phyloP scores from a whole-genome alignment of 2,113 vertebrate genomes.

The Eubucco bourcierii region DNA sequence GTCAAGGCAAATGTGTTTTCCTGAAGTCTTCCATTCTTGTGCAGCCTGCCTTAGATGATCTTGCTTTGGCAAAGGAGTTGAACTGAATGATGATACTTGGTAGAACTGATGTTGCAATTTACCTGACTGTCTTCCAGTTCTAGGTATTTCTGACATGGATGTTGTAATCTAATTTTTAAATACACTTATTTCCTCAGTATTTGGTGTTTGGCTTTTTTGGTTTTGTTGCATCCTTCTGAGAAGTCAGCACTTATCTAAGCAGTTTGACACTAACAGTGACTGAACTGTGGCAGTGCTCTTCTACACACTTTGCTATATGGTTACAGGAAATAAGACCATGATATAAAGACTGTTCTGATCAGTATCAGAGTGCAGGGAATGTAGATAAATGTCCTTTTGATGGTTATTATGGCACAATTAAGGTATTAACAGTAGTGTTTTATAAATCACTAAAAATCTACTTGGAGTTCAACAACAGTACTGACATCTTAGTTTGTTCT shows the following conservation, averaged over 20 bases:
- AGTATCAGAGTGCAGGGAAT: background rate
- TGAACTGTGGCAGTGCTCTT: background rate
- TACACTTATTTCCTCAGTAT: background rate
- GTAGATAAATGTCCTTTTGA: background rate
- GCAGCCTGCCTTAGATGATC: no score
- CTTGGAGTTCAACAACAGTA: background rate
- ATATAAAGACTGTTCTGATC: background rate
- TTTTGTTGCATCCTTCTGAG: background rate
- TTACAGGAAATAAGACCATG: background rate
- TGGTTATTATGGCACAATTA: background rate
- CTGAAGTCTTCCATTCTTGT: background rate
- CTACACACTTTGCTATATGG: background rate
- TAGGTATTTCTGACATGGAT: conserved; percentile 10
- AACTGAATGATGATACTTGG: background rate
- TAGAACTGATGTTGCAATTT: conserved; percentile 17
- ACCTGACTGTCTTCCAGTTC: background rate
- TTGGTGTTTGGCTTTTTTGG: conserved; percentile 18
- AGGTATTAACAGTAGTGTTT: background rate
- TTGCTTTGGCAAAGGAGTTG: no score
- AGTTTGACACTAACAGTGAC: background rate
- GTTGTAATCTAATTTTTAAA: conserved; percentile 45
- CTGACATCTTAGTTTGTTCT: background rate
- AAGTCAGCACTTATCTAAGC: background rate
- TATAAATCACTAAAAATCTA: background rate
- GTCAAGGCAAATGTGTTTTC: background rate